phyloP scores from a whole-genome alignment of 2,888 invertebrate species.

The Cantharis rufa region DNA sequence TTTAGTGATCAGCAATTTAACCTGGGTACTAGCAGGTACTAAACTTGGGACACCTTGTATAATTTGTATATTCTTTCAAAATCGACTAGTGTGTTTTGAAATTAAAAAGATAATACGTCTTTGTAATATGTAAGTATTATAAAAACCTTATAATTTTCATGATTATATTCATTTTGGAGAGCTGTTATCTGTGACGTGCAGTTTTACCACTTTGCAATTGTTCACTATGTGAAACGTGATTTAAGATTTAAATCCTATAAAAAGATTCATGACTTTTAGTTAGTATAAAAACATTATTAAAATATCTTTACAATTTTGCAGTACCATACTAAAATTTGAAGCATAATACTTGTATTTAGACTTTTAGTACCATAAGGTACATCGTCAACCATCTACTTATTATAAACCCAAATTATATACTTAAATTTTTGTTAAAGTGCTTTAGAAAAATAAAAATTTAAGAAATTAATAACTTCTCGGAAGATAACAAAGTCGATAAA shows the following conservation, averaged over 20 bases:
- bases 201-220: not conserved
- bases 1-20: not conserved
- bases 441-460: not conserved
- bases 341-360: not conserved
- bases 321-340: not conserved
- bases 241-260: not conserved
- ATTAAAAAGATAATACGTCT: not conserved
- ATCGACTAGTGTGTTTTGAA: not conserved
- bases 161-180: not conserved
- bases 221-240: not conserved
- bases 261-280: not conserved
- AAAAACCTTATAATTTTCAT: not conserved
- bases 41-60: not conserved
- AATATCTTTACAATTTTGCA: not conserved
- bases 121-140: not conserved
- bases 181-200: not conserved
- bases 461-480: not conserved
- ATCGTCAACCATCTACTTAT: not conserved
- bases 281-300: not conserved
- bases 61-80: not conserved
- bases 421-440: not conserved
- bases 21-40: no score
- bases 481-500: not conserved
- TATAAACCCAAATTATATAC: not conserved
- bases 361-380: not conserved